Evolutionary conservation across 2,113 vertebrate genomes (phyloP).

Genomic region (Anarrhichthys ocellatus): DNA sequence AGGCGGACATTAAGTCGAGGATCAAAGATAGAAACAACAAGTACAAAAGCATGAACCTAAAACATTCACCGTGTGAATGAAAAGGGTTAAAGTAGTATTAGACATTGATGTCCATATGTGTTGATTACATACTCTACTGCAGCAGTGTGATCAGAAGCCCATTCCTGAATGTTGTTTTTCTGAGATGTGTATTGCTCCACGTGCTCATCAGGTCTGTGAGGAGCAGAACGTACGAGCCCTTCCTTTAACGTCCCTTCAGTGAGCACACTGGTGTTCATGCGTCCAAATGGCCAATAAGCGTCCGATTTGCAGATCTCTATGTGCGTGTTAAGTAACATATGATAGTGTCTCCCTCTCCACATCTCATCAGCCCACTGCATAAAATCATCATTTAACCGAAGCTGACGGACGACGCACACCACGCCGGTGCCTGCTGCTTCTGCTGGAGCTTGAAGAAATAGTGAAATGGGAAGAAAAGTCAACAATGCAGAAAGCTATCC

Average conservation of each 20-base stretch:
- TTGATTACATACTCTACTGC: neutral
- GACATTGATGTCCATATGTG: neutral
- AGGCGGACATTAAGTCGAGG: neutral
- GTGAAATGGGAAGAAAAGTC: slow-evolving; percentile 39
- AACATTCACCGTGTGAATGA: neutral
- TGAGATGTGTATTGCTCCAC: neutral
- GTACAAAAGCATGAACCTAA: neutral
- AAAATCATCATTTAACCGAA: slow-evolving; percentile 69
- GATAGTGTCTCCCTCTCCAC: slow-evolving; percentile 64
- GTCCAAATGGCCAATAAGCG: slow-evolving; percentile 56
- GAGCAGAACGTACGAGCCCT: slow-evolving; percentile 39
- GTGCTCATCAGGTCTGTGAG: slow-evolving; percentile 20
- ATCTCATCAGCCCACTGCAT: slow-evolving; percentile 73
- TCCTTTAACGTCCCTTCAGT: slow-evolving; percentile 35
- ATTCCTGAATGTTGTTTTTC: slow-evolving; percentile 17
- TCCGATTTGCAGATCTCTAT: slow-evolving; percentile 54
- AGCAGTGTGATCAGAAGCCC: slow-evolving; percentile 6
- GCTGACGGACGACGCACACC: slow-evolving; percentile 49
- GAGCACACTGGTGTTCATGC: slow-evolving; percentile 37
- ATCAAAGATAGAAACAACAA: neutral
- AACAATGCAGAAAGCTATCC: slow-evolving; percentile 46
- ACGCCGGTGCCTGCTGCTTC: slow-evolving; percentile 8
- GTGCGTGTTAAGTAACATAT: slow-evolving; percentile 59
- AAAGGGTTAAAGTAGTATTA: neutral
- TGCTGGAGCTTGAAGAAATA: slow-evolving; percentile 29